Evolutionary conservation across 1,140 invertebrate genomes (phyloP), one percentile per base, ranked within the genome.

Genomic region (Forficula auricularia): DNA sequence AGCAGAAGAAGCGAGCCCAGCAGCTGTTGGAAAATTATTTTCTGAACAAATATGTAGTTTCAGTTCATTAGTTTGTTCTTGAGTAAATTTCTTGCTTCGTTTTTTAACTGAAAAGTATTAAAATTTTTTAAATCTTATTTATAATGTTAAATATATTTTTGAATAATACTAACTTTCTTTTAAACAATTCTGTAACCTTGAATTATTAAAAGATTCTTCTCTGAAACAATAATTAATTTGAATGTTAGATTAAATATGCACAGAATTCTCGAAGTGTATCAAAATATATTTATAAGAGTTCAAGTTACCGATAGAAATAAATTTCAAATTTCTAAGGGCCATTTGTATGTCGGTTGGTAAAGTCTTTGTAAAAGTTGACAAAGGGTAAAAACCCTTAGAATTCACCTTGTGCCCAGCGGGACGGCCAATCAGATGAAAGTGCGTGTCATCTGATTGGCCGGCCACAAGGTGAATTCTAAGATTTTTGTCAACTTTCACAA

Each of bases 1-100:
- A 43, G 96, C 95, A 47, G 92, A 97, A 3, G 91, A 97, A 4
- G 96, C 95, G 19, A 99, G 65, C 2, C 96, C 96, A 48, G 95
- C 92, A 16, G 92, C 92, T 14, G 94, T 98, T 14, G 96, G 95
- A 60, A 99, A 99, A 68, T 98, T 98, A 63, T 98, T 99, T 54
- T 78, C 75, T 0, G 94, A 98, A 58, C 79, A 86, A 50, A 97
- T 82, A 50, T 81, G 79, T 18, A 96, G 54, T 54, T 87, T 79
- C 76, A 77, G 85, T 6, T 66, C 53, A 7, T 67, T 48, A 61
- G 68, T 50, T 59, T 47, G 51, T 20, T 54, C 42, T 47, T 54
- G 2, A 55, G 43, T 51, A 47, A 63, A 57, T 61, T 70, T 58
- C 40, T 63, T 47, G 10, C 47, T 52, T 37, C 54, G 40, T 38